Percentiles rank a stretch among this genome's conserved stretches.
Evolutionary conservation across 2,113 vertebrate species (phyloP).

Genomic region (Hymenochirus boettgeri): DNA sequence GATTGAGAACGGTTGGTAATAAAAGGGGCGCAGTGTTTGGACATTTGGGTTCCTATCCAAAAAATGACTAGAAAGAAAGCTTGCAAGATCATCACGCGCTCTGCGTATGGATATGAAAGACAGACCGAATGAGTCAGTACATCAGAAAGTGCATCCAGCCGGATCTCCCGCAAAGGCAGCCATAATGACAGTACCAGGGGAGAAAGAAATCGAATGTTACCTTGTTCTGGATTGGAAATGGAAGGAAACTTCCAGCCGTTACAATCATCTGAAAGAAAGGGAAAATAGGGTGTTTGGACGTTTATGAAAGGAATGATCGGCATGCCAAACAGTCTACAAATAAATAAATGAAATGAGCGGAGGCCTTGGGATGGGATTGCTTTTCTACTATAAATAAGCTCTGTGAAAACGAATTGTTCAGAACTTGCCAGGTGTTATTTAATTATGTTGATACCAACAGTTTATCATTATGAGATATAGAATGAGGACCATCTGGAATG

Average conservation of each 20-base stretch:
- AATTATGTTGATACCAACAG: constrained; percentile 18
- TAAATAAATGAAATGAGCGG: constrained; percentile 22
- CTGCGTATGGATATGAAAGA: not conserved
- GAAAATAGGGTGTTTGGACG: not conserved
- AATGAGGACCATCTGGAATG: constrained; percentile 21
- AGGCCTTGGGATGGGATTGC: constrained; percentile 1
- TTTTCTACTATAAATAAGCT: constrained; percentile 25
- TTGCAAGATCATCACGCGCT: not conserved
- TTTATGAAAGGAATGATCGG: not conserved
- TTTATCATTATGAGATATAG: constrained; percentile 13
- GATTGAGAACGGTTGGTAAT: no score
- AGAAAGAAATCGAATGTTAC: not conserved
- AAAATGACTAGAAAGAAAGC: not conserved
- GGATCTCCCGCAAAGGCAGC: not conserved
- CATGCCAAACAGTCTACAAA: constrained; percentile 1
- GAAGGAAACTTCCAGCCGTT: not conserved
- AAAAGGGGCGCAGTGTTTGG: no score
- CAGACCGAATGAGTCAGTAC: not conserved
- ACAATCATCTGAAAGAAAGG: constrained; percentile 4
- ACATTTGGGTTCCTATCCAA: no score
- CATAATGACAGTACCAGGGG: not conserved
- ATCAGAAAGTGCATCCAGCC: not conserved
- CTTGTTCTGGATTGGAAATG: not conserved
- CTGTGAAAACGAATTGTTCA: constrained; percentile 1
- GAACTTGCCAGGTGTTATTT: constrained; percentile 1